These are phyloP conservation scores for Peromyscus eremicus DNA, from an alignment of 2,797 vertebrate genomes.

Conservation along the genomic window DNA sequence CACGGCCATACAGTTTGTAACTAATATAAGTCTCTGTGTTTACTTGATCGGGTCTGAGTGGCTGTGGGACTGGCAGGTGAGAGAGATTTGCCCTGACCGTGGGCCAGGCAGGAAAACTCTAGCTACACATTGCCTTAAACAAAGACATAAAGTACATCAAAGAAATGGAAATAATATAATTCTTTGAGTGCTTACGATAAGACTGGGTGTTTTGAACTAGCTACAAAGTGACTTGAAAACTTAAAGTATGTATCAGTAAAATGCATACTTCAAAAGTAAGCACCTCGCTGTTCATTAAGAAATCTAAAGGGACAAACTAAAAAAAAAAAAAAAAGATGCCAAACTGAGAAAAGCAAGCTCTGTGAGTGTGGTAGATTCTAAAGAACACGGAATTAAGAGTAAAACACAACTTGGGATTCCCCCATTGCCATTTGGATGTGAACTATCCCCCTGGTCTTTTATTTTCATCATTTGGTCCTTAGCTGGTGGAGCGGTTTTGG, in stretches of 20 bases:
- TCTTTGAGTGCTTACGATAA: background rate
- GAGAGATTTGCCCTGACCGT: no score
- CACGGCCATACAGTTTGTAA: no score
- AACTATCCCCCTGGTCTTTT: background rate
- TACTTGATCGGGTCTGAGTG: no score
- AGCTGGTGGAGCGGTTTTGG: background rate
- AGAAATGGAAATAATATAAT: background rate
- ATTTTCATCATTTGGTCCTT: background rate
- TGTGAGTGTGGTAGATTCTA: no score
- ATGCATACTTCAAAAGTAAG: background rate
- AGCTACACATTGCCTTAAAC: background rate
- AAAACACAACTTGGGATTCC: background rate
- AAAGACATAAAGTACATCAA: background rate
- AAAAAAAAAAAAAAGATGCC: background rate
- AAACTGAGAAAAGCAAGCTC: background rate
- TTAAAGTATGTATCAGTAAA: background rate
- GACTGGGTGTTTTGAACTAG: background rate
- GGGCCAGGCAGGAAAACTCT: no score
- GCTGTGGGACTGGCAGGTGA: no score
- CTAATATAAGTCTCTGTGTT: no score
- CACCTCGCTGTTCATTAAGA: background rate
- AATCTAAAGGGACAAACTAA: background rate
- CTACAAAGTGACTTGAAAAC: background rate
- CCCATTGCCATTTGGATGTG: background rate
- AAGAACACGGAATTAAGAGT: background rate